Percentiles rank a stretch among this genome's conserved stretches.
Conservation (phyloP, 2,888 invertebrate genomes). For the Euplagia quadripunctaria region DNA sequence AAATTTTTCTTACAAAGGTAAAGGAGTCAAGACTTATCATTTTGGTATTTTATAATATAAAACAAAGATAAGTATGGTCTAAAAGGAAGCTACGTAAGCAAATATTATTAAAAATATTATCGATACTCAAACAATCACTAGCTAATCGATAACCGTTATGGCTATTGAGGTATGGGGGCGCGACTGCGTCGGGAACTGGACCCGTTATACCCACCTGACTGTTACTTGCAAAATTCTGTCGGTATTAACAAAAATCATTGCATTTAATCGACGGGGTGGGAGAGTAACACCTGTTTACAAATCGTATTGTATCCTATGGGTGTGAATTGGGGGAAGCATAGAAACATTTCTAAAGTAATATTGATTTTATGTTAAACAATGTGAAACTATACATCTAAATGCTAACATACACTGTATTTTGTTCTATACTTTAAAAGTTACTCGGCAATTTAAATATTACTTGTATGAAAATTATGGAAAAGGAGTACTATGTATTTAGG, state of each 20-base stretch:
- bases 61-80: not conserved
- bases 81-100: no score
- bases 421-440: not conserved
- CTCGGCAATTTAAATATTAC: not conserved
- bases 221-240: slow-evolving; percentile 30
- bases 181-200: slow-evolving; percentile 6
- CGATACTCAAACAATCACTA: slow-evolving; percentile 16
- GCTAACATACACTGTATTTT: no score
- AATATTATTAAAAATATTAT: not conserved
- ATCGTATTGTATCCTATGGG: not conserved
- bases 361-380: not conserved
- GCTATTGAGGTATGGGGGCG: slow-evolving; percentile 13
- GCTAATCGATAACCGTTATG: slow-evolving; percentile 20
- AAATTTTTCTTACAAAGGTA: no score
- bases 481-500: not conserved
- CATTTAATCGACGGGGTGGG: slow-evolving; percentile 26
- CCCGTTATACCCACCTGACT: slow-evolving; percentile 21
- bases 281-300: slow-evolving; percentile 36
- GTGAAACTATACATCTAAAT: not conserved
- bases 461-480: not conserved
- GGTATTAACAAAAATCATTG: slow-evolving; percentile 24
- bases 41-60: no score
- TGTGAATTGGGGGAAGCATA: slow-evolving; percentile 3
- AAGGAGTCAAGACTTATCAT: no score
- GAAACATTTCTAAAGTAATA: not conserved